Evolutionary conservation across 2,113 vertebrate species (phyloP), one percentile per base, ranked within the genome.

Genomic region (Saimiri boliviensis): DNA sequence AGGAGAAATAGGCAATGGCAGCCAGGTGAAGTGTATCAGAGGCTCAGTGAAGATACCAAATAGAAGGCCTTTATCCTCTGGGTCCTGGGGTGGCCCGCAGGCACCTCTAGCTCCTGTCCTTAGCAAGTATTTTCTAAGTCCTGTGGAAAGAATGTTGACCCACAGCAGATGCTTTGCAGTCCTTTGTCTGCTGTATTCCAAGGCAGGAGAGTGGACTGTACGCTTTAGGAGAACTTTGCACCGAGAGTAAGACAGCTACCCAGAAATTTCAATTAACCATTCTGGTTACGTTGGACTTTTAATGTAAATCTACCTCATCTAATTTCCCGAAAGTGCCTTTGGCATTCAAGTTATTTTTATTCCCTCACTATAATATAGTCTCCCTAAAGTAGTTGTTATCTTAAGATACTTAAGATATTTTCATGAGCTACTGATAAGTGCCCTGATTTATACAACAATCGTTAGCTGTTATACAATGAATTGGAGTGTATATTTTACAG

Each of bases 311-410:
- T 12, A 60, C 0, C n/a, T 74, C 82, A 60, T 20, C 21, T 56
- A 86, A 94, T 92, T 95, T 96, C 37, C 25, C 45, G 79, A 76
- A 68, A 77, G 37, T 56, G 60, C 40, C 37, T 80, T 92, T 89
- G 70, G n/a, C 30, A 54, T 93, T 93, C 11, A 86, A 35, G 58
- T 85, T 68, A 74, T 83, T 93, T 95, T 84, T 90, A 77, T 85
- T 66, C 87, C 32, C 82, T 85, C 2, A 45, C 25, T 14, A 3
- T 73, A 83, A 16, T 60, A 5, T 49, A 45, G 21, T 92, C 37
- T 92, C 23, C 35, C 71, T 89, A 52, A 83, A 70, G 80, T 92
- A 86, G 66, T 56, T 76, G 13, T 60, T 81, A 30, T 56, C 21
- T 91, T 77, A 71, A 86, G 49, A 74, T 74, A 68, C 21, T 79